These are phyloP conservation scores for Omphaloscelis lunosa DNA, from an alignment of 2,888 invertebrate genomes.

Conservation along the genomic window DNA sequence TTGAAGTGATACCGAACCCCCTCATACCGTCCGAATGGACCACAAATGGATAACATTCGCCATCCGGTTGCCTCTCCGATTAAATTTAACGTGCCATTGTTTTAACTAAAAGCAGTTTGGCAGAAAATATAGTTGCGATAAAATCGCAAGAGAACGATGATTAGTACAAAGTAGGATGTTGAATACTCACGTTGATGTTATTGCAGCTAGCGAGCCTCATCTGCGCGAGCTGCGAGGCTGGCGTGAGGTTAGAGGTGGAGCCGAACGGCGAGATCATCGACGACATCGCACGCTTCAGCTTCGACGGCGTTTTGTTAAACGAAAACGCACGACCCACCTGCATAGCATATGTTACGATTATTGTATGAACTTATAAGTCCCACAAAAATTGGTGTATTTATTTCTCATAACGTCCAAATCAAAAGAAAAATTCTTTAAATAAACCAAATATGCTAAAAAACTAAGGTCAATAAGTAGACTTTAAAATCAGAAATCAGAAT, in stretches of 20 bases:
- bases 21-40: too few relatives aligned
- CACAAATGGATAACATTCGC: too few relatives aligned
- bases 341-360: conserved; percentile 45
- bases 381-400: not conserved
- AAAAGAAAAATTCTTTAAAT: conserved; percentile 1
- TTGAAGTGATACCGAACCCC: too few relatives aligned
- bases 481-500: not conserved
- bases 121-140: too few relatives aligned
- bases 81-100: too few relatives aligned
- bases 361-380: conserved; percentile 6
- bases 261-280: conserved; percentile 98
- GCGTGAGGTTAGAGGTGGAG: conserved; percentile 95
- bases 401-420: not conserved
- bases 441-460: conserved; percentile 18
- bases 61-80: too few relatives aligned
- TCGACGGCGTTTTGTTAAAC: conserved; percentile 98
- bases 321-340: conserved; percentile 98
- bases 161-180: not conserved
- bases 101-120: too few relatives aligned
- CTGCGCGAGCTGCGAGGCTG: conserved; percentile 95
- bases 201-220: conserved; percentile 96
- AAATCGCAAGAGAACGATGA: not conserved
- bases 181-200: conserved; percentile 94
- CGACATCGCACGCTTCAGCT: conserved; percentile 97
- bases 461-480: not conserved